These are phyloP conservation scores for Tadarida brasiliensis DNA, from an alignment of 2,797 vertebrate species.

Conservation along the genomic window DNA sequence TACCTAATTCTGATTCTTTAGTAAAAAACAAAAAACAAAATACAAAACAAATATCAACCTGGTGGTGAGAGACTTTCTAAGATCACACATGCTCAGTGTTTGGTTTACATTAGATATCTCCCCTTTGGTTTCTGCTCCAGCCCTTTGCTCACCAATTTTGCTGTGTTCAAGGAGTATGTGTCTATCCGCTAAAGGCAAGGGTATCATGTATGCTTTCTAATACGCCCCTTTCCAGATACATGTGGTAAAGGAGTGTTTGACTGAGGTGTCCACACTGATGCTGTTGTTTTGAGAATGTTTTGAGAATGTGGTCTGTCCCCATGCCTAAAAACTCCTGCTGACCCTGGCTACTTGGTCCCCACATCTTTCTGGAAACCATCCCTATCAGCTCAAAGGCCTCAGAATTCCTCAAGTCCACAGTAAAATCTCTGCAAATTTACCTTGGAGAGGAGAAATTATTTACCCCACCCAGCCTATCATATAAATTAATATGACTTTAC, in stretches of 20 bases:
- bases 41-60: neutral
- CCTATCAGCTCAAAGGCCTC: neutral
- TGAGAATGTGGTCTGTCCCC: neutral
- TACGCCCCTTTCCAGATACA: neutral
- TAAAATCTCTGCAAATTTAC: neutral
- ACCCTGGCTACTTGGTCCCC: neutral
- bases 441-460: neutral
- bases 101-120: neutral
- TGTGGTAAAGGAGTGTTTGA: neutral
- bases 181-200: neutral
- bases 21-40: neutral
- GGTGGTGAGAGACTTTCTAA: neutral
- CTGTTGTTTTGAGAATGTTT: neutral
- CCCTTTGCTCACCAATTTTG: neutral
- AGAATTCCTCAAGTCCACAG: neutral
- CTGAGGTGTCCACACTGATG: neutral
- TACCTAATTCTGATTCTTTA: neutral
- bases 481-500: neutral
- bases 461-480: neutral
- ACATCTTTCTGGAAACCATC: neutral
- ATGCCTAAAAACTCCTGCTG: neutral
- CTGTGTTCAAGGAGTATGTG: accelerated
- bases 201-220: neutral
- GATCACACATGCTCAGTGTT: neutral
- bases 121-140: neutral